phyloP scores from a whole-genome alignment of 2,113 vertebrate species.

The Pseudorectes ferrugineus region DNA sequence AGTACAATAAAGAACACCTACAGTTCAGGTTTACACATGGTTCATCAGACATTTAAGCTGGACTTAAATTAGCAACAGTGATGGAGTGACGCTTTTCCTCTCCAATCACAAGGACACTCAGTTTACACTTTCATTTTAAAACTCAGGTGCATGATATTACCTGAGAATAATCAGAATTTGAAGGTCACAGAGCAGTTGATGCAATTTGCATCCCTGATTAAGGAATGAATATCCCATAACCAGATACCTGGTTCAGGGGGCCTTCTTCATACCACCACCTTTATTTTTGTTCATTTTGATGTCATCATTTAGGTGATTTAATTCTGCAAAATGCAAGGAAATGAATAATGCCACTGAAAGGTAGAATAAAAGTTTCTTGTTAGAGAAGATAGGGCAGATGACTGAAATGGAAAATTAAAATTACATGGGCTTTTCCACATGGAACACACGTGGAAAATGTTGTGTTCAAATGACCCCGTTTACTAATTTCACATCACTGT shows the following conservation, averaged over 20 bases:
- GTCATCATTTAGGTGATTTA: background rate
- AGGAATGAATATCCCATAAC: background rate
- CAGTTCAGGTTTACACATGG: background rate
- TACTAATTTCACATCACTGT: background rate
- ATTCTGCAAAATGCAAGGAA: background rate
- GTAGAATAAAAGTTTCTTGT: background rate
- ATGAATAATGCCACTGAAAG: background rate
- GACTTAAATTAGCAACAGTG: background rate
- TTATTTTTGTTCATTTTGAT: background rate
- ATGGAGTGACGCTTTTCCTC: background rate
- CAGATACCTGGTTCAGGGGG: background rate
- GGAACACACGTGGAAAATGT: background rate
- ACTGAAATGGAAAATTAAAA: background rate
- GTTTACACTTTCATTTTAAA: background rate
- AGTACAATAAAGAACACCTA: accelerated
- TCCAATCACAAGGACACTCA: background rate
- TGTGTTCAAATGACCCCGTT: background rate
- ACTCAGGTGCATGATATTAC: background rate
- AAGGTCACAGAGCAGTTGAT: background rate
- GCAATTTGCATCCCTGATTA: background rate
- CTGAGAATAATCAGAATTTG: background rate
- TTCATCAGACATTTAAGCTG: background rate
- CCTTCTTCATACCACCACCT: background rate
- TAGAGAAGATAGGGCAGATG: background rate
- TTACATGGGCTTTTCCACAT: background rate